Percentiles rank a stretch among this genome's conserved stretches.
phyloP scores from a whole-genome alignment of 2,888 invertebrate species.

The Orthosia gothica region DNA sequence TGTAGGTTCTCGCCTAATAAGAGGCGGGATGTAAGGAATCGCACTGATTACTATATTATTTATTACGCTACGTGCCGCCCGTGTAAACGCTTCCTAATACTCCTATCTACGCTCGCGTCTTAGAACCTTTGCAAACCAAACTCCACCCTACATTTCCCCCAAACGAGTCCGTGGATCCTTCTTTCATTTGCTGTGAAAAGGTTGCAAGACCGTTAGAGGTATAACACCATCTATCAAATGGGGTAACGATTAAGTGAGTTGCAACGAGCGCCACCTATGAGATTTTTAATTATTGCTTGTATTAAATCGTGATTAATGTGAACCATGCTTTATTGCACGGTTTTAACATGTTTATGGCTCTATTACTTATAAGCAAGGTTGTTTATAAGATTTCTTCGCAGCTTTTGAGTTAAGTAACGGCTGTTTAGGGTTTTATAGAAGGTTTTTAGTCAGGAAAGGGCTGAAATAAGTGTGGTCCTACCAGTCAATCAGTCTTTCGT shows the following conservation, averaged over 20 bases:
- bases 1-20: constrained; percentile 91
- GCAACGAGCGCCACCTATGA: constrained; percentile 83
- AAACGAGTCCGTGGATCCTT: constrained; percentile 21
- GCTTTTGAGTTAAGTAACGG: not conserved
- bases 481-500: too few species aligned
- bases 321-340: constrained; percentile 74
- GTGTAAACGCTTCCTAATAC: constrained; percentile 91
- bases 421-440: not conserved
- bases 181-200: constrained; percentile 71
- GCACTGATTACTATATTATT: constrained; percentile 91
- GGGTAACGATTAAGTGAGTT: constrained; percentile 88
- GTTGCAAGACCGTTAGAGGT: constrained; percentile 77
- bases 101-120: constrained; percentile 82
- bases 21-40: constrained; percentile 91
- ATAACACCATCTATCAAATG: constrained; percentile 85
- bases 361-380: constrained; percentile 55
- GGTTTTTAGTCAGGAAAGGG: not conserved
- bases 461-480: too few species aligned
- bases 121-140: constrained; percentile 80
- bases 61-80: constrained; percentile 91
- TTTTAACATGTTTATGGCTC: constrained; percentile 68
- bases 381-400: constrained; percentile 35
- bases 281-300: constrained; percentile 88
- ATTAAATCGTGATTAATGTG: constrained; percentile 85
- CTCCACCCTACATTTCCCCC: constrained; percentile 2